Evolutionary conservation across 2,888 invertebrate species (phyloP), one percentile per base, ranked within the genome.

Genomic region (Lasioglossum vierecki): DNA sequence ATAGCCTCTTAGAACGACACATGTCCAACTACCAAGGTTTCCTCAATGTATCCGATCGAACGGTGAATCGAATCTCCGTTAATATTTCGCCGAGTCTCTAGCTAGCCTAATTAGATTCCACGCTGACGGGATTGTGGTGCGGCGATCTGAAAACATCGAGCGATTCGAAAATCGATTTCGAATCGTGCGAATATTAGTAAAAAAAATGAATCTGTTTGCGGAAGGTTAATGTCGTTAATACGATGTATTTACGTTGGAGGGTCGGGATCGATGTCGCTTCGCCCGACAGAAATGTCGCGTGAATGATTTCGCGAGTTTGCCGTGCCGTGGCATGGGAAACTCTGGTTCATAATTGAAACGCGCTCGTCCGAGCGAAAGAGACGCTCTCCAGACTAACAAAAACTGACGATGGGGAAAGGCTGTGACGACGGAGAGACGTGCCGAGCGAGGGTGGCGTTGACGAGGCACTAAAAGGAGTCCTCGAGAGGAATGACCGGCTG

Each of bases 271-370:
- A 76, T 75, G 13, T 60, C 60, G 26, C 6, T 46, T 6, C 26
- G n/a, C 15, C 53, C 41, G 73, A 35, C 60, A 79, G 70, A 79
- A 79, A 75, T 66, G n/a, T 57, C n/a, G 68, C 49, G 63, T 68
- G 68, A 82, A 82, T 75, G 70, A 60, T 73, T 49, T 15, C 39
- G 73, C 35, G 74, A 46, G 46, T 53, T 68, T 53, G 8, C 9
- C 22, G 22, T 46, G 41, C 44, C 15, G 66, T 35, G n/a, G 49
- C 26, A 49, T 30, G 46, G 30, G 46, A 63, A 30, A 46, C 71
- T 63, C 53, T 44, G 75, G 77, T 70, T 49, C 70, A 77, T 83
- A 76, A 83, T 80, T 80, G 79, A 83, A 83, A 76, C 60, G 83
- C 79, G 76, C 68, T 39, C 70, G 39, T 13, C 26, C 30, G 18